These are phyloP conservation scores for Dilophus febrilis DNA, from an alignment of 2,888 invertebrate genomes.

Conservation along the genomic window DNA sequence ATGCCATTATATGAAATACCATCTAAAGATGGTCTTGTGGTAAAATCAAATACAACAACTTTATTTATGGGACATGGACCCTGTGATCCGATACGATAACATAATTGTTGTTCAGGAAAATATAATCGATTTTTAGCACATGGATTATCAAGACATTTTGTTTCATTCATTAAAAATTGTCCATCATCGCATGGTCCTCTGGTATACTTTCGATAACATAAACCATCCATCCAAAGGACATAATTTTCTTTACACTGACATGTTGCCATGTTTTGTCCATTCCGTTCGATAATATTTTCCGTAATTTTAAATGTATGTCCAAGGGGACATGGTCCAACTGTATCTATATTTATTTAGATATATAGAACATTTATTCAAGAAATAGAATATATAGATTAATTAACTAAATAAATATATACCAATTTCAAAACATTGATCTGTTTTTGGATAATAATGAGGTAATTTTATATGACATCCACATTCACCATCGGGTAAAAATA, in stretches of 20 bases:
- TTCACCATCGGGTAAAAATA: slow-evolving; percentile 53
- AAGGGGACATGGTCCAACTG: slow-evolving; percentile 53
- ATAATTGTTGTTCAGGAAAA: slow-evolving; percentile 52
- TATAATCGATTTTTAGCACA: slow-evolving; percentile 60
- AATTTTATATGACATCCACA: slow-evolving; percentile 57
- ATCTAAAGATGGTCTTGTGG: slow-evolving; percentile 57
- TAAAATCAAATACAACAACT: slow-evolving; percentile 66
- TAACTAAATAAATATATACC: slow-evolving; percentile 30
- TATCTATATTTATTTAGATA: slow-evolving; percentile 31
- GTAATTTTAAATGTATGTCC: slow-evolving; percentile 53
- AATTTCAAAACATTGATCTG: slow-evolving; percentile 55
- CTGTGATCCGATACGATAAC: slow-evolving; percentile 59
- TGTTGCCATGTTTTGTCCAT: slow-evolving; percentile 29
- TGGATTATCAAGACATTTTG: slow-evolving; percentile 50
- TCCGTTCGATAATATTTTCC: slow-evolving; percentile 17
- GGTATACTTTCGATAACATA: slow-evolving; percentile 63
- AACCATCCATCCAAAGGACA: slow-evolving; percentile 40
- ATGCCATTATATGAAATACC: slow-evolving; percentile 70
- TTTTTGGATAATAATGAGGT: slow-evolving; percentile 56
- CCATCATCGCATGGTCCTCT: slow-evolving; percentile 56
- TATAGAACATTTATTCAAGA: neutral
- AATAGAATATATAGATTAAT: neutral
- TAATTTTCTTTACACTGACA: slow-evolving; percentile 57
- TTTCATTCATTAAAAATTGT: slow-evolving; percentile 50
- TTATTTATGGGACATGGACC: slow-evolving; percentile 59